phyloP scores from a whole-genome alignment of 2,113 vertebrate species.

The Podilymbus podiceps region DNA sequence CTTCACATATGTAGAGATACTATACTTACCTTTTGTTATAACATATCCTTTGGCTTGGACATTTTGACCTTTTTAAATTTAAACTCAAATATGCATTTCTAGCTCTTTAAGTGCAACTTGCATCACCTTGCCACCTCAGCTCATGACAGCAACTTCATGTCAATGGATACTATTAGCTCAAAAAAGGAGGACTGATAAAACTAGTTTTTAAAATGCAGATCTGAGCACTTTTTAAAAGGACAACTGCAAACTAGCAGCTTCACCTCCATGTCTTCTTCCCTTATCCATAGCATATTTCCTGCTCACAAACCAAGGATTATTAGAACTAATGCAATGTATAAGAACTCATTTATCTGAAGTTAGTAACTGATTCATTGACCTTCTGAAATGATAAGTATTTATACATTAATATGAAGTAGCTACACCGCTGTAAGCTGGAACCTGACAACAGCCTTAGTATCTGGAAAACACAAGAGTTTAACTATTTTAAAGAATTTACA shows the following conservation, averaged over 20 bases:
- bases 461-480: background rate
- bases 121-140: background rate
- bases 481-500: background rate
- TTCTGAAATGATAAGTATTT: background rate
- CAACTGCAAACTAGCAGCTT: background rate
- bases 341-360: background rate
- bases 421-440: background rate
- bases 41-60: background rate
- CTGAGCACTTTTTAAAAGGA: background rate
- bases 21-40: background rate
- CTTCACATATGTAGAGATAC: background rate
- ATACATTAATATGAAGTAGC: background rate
- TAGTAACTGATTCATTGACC: background rate
- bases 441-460: background rate
- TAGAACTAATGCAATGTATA: background rate
- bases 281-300: background rate
- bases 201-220: background rate
- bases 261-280: background rate
- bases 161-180: background rate
- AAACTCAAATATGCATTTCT: background rate
- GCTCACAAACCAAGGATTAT: background rate
- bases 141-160: background rate
- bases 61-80: background rate
- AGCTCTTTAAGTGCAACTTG: background rate
- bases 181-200: background rate